A percentile compares a stretch with the other conserved stretches of the same genome.
These are phyloP conservation scores for Pachycephala philippinensis DNA, from an alignment of 2,113 vertebrate genomes.

Conservation along the genomic window DNA sequence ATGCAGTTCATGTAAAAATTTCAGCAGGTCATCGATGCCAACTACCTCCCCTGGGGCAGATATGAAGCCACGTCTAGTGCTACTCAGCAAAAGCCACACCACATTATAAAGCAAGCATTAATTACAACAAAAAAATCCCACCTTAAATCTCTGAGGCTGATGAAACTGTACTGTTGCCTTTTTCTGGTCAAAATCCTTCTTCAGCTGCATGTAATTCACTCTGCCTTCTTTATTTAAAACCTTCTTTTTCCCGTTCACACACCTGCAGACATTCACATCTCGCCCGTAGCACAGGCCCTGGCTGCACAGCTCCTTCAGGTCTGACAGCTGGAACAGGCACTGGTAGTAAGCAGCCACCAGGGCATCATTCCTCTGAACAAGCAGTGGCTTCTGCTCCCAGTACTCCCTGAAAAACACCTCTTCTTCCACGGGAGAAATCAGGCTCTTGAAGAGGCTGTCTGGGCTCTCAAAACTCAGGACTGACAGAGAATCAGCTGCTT, in stretches of 20 bases:
- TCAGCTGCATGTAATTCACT: constrained; percentile 78
- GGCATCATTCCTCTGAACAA: constrained; percentile 77
- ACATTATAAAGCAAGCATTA: not conserved
- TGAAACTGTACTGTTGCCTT: constrained; percentile 91
- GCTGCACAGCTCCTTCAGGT: constrained; percentile 77
- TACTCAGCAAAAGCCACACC: not conserved
- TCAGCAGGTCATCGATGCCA: not conserved
- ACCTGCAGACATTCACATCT: constrained; percentile 85
- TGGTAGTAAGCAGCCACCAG: constrained; percentile 70
- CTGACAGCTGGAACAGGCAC: constrained; percentile 81
- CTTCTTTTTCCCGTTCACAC: constrained; percentile 80
- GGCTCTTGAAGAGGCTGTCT: constrained; percentile 77
- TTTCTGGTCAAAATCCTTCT: constrained; percentile 80
- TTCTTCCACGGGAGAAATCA: constrained; percentile 79
- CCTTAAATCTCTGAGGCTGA: constrained; percentile 94
- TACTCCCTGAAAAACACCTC: constrained; percentile 83
- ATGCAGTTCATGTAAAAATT: not conserved
- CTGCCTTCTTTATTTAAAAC: constrained; percentile 82
- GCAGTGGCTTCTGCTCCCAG: constrained; percentile 89
- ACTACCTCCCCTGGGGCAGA: not conserved
- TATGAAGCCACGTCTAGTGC: not conserved
- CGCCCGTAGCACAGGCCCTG: constrained; percentile 73
- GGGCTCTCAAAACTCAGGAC: constrained; percentile 76
- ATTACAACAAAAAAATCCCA: constrained; percentile 14
- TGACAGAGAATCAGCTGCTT: not conserved